Evolutionary conservation across 2,113 vertebrate species (phyloP).

Genomic region (Rhinolophus sinicus): DNA sequence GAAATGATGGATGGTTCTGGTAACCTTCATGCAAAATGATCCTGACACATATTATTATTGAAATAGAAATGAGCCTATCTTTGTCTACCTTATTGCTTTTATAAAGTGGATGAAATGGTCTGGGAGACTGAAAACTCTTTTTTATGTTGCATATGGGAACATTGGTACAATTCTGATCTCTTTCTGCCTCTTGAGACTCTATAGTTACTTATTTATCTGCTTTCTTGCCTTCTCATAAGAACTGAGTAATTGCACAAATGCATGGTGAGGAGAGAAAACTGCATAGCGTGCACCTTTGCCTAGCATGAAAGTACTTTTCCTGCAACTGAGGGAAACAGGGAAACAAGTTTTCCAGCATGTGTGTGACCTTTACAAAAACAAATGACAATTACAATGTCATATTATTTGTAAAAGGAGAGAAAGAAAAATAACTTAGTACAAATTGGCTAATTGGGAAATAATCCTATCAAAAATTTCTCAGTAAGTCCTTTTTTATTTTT

Average conservation of each 20-base stretch:
- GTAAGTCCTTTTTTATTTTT: background rate
- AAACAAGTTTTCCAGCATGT: background rate
- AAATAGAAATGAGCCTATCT: constrained; percentile 72
- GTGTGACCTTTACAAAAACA: background rate
- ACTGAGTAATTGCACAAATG: constrained; percentile 33
- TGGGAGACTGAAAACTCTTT: constrained; percentile 65
- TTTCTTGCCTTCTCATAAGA: constrained; percentile 61
- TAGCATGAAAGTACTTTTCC: background rate
- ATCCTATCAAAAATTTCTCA: background rate
- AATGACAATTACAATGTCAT: background rate
- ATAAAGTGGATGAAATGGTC: constrained; percentile 60
- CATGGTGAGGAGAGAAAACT: constrained; percentile 8
- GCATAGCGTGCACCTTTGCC: background rate
- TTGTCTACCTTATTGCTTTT: constrained; percentile 64
- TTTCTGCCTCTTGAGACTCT: constrained; percentile 73
- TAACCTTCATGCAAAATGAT: constrained; percentile 66
- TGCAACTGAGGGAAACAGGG: background rate
- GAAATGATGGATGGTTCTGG: constrained; percentile 57
- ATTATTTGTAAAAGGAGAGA: background rate
- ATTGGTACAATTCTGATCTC: constrained; percentile 72
- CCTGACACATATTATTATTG: constrained; percentile 62
- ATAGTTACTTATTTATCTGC: constrained; percentile 69
- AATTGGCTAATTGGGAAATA: background rate
- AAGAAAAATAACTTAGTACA: background rate
- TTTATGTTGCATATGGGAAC: constrained; percentile 59